These are phyloP conservation scores for Drosophila kohkoa DNA, from an alignment of 1,140 invertebrate genomes.

Conservation along the genomic window DNA sequence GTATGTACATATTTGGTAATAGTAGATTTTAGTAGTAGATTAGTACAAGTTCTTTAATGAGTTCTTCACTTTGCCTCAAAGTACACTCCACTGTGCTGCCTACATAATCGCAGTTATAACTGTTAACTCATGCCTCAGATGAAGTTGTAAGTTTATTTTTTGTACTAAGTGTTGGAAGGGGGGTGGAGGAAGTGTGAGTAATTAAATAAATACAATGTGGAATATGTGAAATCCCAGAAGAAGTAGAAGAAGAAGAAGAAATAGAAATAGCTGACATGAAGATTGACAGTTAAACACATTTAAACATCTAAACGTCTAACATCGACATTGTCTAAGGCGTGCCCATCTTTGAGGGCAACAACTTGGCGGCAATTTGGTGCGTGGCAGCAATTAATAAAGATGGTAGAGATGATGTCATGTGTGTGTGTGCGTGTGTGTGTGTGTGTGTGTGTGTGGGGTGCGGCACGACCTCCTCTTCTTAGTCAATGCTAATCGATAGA, in stretches of 20 bases:
- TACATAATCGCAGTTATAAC: not conserved
- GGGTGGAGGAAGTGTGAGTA: not conserved
- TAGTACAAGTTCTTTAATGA: not conserved
- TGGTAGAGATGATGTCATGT: constrained; percentile 48
- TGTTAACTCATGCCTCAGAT: constrained; percentile 1
- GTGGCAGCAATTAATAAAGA: constrained; percentile 57
- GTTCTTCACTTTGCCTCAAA: not conserved
- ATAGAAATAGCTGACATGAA: not conserved
- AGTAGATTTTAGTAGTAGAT: not conserved
- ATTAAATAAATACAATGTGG: constrained; percentile 7
- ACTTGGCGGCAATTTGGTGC: constrained; percentile 37
- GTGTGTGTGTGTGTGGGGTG: constrained; percentile 28
- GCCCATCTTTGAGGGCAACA: constrained; percentile 50
- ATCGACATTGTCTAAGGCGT: constrained; percentile 33
- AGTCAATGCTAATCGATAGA: constrained; percentile 47
- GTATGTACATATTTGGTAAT: not conserved
- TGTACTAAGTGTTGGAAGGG: too few relatives aligned
- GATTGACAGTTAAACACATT: constrained; percentile 28
- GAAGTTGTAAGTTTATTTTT: not conserved
- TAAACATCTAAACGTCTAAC: not conserved
- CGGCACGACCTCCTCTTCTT: constrained; percentile 41
- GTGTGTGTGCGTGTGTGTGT: constrained; percentile 23
- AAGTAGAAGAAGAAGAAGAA: constrained; percentile 4
- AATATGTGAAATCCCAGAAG: constrained; percentile 28
- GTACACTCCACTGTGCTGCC: not conserved